Percentiles rank a stretch among this genome's conserved stretches.
Evolutionary conservation across 2,113 vertebrate species (phyloP).

Genomic region (Colaptes auratus): DNA sequence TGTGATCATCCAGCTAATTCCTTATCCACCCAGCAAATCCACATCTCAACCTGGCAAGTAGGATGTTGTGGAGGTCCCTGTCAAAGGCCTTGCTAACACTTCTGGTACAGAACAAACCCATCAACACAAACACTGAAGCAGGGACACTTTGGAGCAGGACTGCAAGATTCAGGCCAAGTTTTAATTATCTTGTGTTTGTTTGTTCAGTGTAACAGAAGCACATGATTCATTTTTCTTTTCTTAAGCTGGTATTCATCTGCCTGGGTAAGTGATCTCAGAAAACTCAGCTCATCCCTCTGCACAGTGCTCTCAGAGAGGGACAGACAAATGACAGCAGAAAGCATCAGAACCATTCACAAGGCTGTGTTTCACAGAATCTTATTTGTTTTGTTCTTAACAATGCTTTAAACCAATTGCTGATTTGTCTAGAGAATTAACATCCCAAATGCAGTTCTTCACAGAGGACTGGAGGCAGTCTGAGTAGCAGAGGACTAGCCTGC

Average conservation of each 20-base stretch:
- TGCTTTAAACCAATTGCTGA: not conserved
- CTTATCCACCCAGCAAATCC: too few species aligned
- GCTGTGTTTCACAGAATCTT: not conserved
- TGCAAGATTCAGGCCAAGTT: not conserved
- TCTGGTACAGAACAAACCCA: too few species aligned
- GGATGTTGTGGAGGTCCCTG: too few species aligned
- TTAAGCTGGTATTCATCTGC: not conserved
- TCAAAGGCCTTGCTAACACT: not conserved
- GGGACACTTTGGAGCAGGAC: not conserved
- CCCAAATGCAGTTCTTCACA: not conserved
- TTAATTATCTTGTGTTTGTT: not conserved
- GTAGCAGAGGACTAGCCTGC: not conserved
- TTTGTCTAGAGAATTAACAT: slow-evolving; percentile 21
- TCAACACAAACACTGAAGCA: not conserved
- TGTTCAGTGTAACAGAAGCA: not conserved
- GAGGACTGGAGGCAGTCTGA: not conserved
- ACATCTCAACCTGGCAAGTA: too few species aligned
- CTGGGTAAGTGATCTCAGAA: not conserved
- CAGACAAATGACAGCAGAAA: not conserved
- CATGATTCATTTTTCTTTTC: not conserved
- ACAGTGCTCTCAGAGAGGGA: not conserved
- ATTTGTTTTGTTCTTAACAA: not conserved
- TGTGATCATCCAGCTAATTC: too few species aligned
- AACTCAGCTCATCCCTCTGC: not conserved
- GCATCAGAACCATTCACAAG: not conserved